Base-by-base conservation (phyloP, 2,113 vertebrate species). In the Smithornis capensis region DNA sequence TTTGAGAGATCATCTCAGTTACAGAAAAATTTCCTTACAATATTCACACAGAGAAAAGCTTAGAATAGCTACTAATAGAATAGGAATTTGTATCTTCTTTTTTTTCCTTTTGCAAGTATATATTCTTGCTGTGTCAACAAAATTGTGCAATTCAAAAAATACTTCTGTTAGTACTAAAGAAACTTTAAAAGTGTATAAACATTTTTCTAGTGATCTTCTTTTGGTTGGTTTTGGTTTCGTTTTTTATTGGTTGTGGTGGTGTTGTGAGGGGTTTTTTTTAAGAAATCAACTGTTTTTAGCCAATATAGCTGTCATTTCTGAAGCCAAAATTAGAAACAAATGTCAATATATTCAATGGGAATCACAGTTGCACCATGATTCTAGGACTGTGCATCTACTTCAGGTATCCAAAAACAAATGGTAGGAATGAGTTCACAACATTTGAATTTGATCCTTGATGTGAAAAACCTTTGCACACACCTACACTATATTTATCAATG, bases 181-280 rank as follows among this genome's bases (percentile, higher is more conserved):
- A 50, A 68, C 6, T 47, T 80, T 8, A 42, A 45, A 81, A 44
- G 4, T 29, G 2, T 16, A 45, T 4, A 70, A 88, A 16, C 3
- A n/a, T 37, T 82, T 55, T 64, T 67, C 38, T 19, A 56, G 10
- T 5, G 5, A 0, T 4, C 56, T 56, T 64, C 40, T 17, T 16
- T 4, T n/a, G 0, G 0, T 29, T 29, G 16, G 7, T 42, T 62
- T 62, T 4, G 8, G 8, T 3, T 59, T 45, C 21, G 2, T 5
- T 47, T 74, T 75, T 44, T 14, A 1, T 23, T 28, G 18, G 27
- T 25, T 62, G 14, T 45, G 15, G n/a, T 52, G 11, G 40, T 63
- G 28, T 19, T 29, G 3, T 6, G 27, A 47, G 31, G 14, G 24
- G 0, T 0, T 2, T 7, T 63, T 67, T 91, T 63, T 9, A 55